Percentiles rank a stretch among this genome's conserved stretches.
phyloP scores from a whole-genome alignment of 2,888 invertebrate species.

The Ornithoptera alexandrae region DNA sequence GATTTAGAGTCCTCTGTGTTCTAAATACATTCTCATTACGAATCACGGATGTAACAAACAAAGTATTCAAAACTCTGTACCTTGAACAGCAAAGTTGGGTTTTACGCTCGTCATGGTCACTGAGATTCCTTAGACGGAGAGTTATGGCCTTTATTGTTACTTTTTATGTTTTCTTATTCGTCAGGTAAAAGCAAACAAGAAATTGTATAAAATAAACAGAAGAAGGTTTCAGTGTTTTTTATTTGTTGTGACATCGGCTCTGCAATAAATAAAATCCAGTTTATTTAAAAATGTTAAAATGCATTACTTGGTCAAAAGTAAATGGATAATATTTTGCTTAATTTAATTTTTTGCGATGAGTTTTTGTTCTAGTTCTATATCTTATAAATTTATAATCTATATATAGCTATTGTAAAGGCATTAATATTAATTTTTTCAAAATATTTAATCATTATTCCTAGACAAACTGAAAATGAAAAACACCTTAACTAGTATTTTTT shows the following conservation, averaged over 20 bases:
- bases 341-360: neutral
- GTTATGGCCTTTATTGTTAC: constrained; percentile 46
- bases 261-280: constrained; percentile 13
- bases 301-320: neutral
- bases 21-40: constrained; percentile 64
- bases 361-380: too few relatives aligned
- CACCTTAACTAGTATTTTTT: too few relatives aligned
- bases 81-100: constrained; percentile 69
- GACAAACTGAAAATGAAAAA: too few relatives aligned
- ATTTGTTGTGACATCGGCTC: constrained; percentile 26
- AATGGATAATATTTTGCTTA: neutral
- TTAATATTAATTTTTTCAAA: too few relatives aligned
- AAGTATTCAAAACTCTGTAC: constrained; percentile 75
- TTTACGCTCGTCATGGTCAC: constrained; percentile 62
- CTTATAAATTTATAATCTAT: too few relatives aligned
- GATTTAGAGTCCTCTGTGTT: constrained; percentile 32
- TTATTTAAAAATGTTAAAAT: neutral
- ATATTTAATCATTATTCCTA: too few relatives aligned
- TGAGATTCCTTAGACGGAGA: constrained; percentile 58
- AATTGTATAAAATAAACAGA: constrained; percentile 42
- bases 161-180: constrained; percentile 48
- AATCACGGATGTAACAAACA: constrained; percentile 77
- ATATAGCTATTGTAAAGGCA: too few relatives aligned
- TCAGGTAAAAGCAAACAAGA: constrained; percentile 42
- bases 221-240: constrained; percentile 28